Evolutionary conservation across 2,888 invertebrate genomes (phyloP).

Genomic region (Dioctria rufipes): DNA sequence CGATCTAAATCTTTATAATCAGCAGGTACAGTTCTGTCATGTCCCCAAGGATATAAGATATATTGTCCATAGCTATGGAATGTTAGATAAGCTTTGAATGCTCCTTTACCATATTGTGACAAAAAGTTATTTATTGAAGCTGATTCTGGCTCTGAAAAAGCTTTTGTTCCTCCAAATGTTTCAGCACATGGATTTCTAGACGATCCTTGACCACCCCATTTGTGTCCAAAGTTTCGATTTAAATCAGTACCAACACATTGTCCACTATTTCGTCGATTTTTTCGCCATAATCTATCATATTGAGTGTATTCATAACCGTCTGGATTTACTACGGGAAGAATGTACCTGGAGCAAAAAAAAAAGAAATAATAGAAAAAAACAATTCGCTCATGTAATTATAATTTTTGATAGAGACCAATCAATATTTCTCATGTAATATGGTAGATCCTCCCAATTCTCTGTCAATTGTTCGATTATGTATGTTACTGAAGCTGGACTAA

Average conservation of each 20-base stretch:
- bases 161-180: conserved; percentile 82
- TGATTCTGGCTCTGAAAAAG: conserved; percentile 92
- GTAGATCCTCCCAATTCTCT: conserved; percentile 78
- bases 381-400: not conserved
- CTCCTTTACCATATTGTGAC: conserved; percentile 71
- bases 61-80: conserved; percentile 92
- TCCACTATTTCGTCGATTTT: conserved; percentile 77
- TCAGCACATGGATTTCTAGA: conserved; percentile 87
- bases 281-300: conserved; percentile 87
- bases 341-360: conserved; percentile 72
- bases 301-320: conserved; percentile 92
- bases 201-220: conserved; percentile 90
- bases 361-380: conserved; percentile 3
- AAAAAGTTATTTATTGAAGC: conserved; percentile 76
- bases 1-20: conserved; percentile 80
- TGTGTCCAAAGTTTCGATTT: conserved; percentile 90
- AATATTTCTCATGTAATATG: conserved; percentile 81
- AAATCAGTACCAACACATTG: conserved; percentile 84
- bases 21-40: conserved; percentile 80
- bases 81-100: conserved; percentile 80
- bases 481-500: conserved; percentile 84
- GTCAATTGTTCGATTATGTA: conserved; percentile 82
- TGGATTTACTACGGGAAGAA: conserved; percentile 84
- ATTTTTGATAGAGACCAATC: conserved; percentile 75
- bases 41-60: conserved; percentile 90